phyloP scores from a whole-genome alignment of 2,113 vertebrate species.

The Pangasianodon gigas region DNA sequence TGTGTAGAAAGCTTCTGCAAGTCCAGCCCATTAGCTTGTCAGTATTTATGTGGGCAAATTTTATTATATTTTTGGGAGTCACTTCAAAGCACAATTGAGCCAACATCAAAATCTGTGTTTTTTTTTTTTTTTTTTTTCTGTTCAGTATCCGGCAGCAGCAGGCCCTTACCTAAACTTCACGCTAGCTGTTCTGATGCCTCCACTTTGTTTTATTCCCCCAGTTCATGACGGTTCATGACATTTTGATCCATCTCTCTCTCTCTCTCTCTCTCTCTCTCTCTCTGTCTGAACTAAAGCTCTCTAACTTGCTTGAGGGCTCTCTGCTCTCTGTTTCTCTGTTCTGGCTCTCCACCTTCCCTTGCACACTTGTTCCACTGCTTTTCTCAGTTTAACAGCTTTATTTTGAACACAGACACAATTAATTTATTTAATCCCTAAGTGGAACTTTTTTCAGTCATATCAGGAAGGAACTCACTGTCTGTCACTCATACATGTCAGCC shows the following conservation, averaged over 20 bases:
- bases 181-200: conserved; percentile 38
- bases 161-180: neutral
- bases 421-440: neutral
- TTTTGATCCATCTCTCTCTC: conserved; percentile 8
- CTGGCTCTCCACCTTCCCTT: neutral
- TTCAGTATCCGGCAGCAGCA: conserved; percentile 13
- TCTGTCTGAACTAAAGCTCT: neutral
- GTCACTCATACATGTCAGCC: neutral
- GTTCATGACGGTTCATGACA: conserved; percentile 1
- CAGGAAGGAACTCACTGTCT: neutral
- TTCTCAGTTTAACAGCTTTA: neutral
- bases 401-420: neutral
- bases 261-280: conserved; percentile 32
- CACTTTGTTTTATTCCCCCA: neutral
- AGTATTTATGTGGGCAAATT: conserved; percentile 28
- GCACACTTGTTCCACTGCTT: neutral
- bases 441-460: neutral
- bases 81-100: conserved; percentile 34
- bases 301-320: conserved; percentile 14
- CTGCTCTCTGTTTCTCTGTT: neutral
- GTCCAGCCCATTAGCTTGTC: conserved; percentile 20
- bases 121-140: conserved; percentile 12
- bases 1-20: conserved; percentile 1
- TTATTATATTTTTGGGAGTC: neutral
- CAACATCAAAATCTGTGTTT: conserved; percentile 38